Evolutionary conservation across 2,113 vertebrate genomes (phyloP), one percentile per base, ranked within the genome.

Genomic region (Clarias macrocephalus): DNA sequence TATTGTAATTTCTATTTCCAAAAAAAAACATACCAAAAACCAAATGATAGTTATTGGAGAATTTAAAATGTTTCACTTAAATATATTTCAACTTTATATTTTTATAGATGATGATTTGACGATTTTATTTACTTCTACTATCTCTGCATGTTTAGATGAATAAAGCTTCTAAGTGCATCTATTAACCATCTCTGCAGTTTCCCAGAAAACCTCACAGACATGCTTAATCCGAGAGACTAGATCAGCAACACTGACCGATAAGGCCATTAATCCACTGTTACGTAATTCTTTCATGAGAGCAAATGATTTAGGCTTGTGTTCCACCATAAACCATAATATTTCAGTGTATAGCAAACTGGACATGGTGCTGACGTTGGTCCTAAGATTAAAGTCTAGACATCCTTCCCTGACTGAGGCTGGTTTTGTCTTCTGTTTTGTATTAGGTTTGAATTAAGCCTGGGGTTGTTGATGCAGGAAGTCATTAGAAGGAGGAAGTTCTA

Each of bases 341-440:
- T 80, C 72, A 65, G 59, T 54, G 56, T 33, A 18, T 59, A 76
- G 59, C 73, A 48, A 16, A 33, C 33, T 79, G 42, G 59, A 59
- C 30, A 70, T 70, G 63, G 13, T 28, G 65, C 10, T 81, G 85
- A 70, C 12, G 11, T 81, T 28, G 56, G 54, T 16, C 13, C 65
- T 80, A 48, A 82, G 79, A 73, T 82, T 82, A 73, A 72, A 63
- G 79, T 62, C 85, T 30, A 73, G 79, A 80, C 65, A 28, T 86
- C 37, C n/a, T 73, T 13, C 66, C 11, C 25, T 73, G 57, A 54
- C 83, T 73, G 66, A 77, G 11, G 19, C 19, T 21, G 28, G 56
- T 80, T 87, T 82, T 89, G 63, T 86, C 68, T 56, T 89, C 88
- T 90, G 89, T 89, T 91, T 86, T 89, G 72, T 68, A 88, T 91